Conservation (phyloP, 2,113 vertebrate genomes). For the Puffinus mauretanicus region DNA sequence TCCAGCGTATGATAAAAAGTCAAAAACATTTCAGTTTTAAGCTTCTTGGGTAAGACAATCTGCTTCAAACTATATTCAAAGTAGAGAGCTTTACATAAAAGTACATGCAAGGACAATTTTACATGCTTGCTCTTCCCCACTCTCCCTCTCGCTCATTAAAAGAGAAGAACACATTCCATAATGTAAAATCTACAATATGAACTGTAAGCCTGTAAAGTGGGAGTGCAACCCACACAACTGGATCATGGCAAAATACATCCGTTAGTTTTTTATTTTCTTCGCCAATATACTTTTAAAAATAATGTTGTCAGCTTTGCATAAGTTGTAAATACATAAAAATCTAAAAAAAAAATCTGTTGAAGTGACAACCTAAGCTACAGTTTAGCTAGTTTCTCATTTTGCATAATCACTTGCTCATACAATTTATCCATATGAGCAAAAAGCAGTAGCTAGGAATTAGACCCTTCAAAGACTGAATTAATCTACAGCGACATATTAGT, state of each 20-base stretch:
- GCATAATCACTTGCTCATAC: constrained; percentile 15
- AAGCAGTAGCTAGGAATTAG: constrained; percentile 31
- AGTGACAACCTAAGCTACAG: background rate
- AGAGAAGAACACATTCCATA: background rate
- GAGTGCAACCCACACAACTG: background rate
- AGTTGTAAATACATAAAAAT: background rate
- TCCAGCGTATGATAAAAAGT: background rate
- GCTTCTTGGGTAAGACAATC: background rate
- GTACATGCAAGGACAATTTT: background rate
- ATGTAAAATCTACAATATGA: background rate
- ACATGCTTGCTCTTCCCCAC: background rate
- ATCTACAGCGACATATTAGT: background rate
- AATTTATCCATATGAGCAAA: constrained; percentile 20
- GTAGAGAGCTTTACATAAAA: background rate
- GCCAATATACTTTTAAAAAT: background rate
- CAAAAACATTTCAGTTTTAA: background rate
- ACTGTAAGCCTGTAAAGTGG: background rate
- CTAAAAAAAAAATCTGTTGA: background rate
- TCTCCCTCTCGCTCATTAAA: background rate
- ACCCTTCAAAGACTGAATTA: constrained; percentile 34
- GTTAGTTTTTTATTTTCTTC: background rate
- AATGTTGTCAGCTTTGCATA: background rate
- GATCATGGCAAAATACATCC: background rate
- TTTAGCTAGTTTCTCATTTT: constrained; percentile 10
- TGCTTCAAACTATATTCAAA: background rate